Percentiles rank a stretch among this genome's conserved stretches.
Evolutionary conservation across 2,888 invertebrate species (phyloP).

Genomic region (Lysandra bellargus): DNA sequence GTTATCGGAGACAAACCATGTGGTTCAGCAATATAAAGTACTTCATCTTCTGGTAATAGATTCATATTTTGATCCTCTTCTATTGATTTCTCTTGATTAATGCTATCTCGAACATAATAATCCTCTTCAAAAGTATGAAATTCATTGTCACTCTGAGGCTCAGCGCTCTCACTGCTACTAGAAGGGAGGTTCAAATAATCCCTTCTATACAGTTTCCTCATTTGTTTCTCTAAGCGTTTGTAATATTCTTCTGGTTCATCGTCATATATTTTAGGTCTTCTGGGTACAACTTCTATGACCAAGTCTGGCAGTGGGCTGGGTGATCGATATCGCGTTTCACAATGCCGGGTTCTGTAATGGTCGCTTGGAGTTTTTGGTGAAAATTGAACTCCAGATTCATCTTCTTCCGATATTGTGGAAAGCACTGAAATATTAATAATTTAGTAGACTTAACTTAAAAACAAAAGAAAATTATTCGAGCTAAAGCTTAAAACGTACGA

Average conservation of each 20-base stretch:
- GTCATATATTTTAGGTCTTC: constrained; percentile 16
- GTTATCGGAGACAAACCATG: neutral
- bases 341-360: neutral
- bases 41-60: neutral
- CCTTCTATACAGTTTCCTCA: constrained; percentile 34
- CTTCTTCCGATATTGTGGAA: constrained; percentile 29
- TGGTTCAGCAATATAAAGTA: neutral
- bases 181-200: constrained; percentile 29
- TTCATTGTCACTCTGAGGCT: neutral
- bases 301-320: constrained; percentile 37
- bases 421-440: constrained; percentile 31
- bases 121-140: neutral
- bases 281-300: constrained; percentile 34
- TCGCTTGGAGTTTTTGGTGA: neutral
- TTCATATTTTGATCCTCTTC: neutral
- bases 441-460: neutral
- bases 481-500: no score
- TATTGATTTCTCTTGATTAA: neutral
- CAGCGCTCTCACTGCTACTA: neutral
- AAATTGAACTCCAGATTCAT: constrained; percentile 29
- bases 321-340: constrained; percentile 15
- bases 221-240: constrained; percentile 34
- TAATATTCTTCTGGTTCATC: constrained; percentile 37
- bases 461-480: neutral
- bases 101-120: neutral